phyloP scores from a whole-genome alignment of 2,888 invertebrate species.

The Phytoseiulus persimilis region DNA sequence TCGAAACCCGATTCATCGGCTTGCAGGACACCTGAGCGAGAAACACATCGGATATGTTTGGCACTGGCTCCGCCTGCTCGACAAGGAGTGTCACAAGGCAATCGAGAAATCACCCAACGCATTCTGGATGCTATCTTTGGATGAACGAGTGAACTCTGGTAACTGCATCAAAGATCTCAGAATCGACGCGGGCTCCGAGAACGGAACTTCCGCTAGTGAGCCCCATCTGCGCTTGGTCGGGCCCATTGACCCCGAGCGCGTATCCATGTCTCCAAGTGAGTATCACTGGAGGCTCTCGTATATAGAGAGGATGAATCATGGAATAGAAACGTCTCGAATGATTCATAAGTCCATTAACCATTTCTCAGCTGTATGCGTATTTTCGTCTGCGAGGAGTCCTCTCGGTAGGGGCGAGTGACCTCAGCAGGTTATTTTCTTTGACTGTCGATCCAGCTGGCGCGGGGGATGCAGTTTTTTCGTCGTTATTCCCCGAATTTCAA shows the following conservation, averaged over 20 bases:
- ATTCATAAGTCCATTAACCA: too few relatives aligned
- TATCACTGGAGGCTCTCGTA: too few relatives aligned
- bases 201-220: neutral
- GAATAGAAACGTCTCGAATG: too few relatives aligned
- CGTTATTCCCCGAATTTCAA: too few relatives aligned
- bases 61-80: constrained; percentile 13
- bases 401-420: too few relatives aligned
- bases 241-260: neutral
- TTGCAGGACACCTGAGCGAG: constrained; percentile 10
- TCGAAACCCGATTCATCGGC: neutral
- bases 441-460: too few relatives aligned
- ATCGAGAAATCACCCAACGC: neutral
- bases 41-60: neutral
- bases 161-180: neutral
- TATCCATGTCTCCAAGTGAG: neutral
- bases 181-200: neutral
- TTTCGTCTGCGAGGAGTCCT: too few relatives aligned
- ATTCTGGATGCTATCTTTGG: neutral
- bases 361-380: too few relatives aligned
- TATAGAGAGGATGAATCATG: too few relatives aligned
- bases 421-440: too few relatives aligned
- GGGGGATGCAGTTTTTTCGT: too few relatives aligned
- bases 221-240: neutral
- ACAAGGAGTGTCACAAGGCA: neutral
- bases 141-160: neutral